These are phyloP conservation scores for Forbesichthys papilliferus DNA, from an alignment of 2,113 vertebrate genomes.

Conservation along the genomic window DNA sequence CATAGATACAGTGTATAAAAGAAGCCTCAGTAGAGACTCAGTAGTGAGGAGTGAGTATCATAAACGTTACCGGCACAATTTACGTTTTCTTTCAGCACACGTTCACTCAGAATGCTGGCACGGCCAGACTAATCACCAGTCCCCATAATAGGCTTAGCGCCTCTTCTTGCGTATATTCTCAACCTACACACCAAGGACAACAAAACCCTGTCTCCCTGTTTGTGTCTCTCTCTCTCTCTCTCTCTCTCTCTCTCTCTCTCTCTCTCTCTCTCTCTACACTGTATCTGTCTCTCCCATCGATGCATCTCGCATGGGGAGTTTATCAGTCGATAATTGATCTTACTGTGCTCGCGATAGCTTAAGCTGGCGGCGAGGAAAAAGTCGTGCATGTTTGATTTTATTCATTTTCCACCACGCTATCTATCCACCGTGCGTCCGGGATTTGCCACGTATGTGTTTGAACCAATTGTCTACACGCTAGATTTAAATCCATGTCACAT, in stretches of 20 bases:
- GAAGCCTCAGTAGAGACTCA: constrained; percentile 9
- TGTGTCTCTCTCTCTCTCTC: constrained; percentile 13
- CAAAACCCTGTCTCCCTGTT: constrained; percentile 34
- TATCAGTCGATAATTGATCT: constrained; percentile 11
- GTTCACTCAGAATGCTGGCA: constrained; percentile 40
- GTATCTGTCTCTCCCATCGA: background rate
- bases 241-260: background rate
- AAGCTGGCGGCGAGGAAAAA: background rate
- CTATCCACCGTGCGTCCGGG: background rate
- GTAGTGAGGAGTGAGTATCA: constrained; percentile 37
- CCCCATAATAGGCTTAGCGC: constrained; percentile 43
- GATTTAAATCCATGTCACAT: background rate
- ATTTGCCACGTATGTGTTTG: background rate
- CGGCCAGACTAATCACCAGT: constrained; percentile 57
- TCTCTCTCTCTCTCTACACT: background rate
- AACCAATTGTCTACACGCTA: background rate
- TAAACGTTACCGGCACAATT: constrained; percentile 51
- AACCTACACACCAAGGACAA: constrained; percentile 43
- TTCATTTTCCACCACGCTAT: background rate
- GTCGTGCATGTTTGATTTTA: background rate
- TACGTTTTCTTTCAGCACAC: constrained; percentile 49
- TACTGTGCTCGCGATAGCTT: background rate
- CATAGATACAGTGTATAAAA: constrained; percentile 55
- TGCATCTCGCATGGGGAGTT: background rate
- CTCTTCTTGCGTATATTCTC: constrained; percentile 41